Percentiles rank a stretch among this genome's conserved stretches.
Evolutionary conservation across 1,140 invertebrate species (phyloP).

Genomic region (Temnothorax nylanderi): DNA sequence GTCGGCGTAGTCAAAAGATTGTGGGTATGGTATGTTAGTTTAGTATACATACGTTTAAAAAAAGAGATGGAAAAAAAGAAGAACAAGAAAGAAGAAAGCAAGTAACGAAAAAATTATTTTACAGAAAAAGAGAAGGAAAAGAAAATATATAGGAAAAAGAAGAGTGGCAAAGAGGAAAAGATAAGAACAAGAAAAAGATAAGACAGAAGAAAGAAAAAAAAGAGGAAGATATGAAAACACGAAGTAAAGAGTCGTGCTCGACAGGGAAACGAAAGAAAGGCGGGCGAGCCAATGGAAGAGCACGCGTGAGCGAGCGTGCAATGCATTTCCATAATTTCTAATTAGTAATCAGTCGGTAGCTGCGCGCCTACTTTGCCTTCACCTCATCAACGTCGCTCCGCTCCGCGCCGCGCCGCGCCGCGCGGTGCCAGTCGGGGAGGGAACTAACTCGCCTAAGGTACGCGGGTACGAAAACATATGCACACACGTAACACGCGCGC

Average conservation of each 20-base stretch:
- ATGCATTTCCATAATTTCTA: conserved; percentile 76
- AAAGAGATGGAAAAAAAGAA: neutral
- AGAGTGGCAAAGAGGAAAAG: neutral
- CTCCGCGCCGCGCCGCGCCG: conserved; percentile 29
- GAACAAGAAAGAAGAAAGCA: no score
- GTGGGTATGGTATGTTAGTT: neutral
- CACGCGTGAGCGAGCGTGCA: conserved; percentile 16
- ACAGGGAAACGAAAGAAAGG: neutral
- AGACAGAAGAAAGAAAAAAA: neutral
- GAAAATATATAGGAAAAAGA: neutral
- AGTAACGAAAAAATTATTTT: neutral
- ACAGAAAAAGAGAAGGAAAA: neutral
- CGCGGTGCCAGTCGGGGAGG: conserved; percentile 23
- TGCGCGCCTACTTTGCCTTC: conserved; percentile 73
- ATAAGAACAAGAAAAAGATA: neutral
- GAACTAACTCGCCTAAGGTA: conserved; percentile 69
- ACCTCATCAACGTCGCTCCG: conserved; percentile 70
- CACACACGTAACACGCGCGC: conserved; percentile 34
- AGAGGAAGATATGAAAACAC: neutral
- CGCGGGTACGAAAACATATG: conserved; percentile 36
- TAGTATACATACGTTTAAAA: neutral
- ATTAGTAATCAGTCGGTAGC: conserved; percentile 76
- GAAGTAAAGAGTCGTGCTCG: neutral
- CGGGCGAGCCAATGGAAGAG: conserved; percentile 20
- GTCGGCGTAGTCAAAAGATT: neutral